These are phyloP conservation scores for Stegostoma tigrinum DNA, from an alignment of 2,113 vertebrate species.

Conservation along the genomic window DNA sequence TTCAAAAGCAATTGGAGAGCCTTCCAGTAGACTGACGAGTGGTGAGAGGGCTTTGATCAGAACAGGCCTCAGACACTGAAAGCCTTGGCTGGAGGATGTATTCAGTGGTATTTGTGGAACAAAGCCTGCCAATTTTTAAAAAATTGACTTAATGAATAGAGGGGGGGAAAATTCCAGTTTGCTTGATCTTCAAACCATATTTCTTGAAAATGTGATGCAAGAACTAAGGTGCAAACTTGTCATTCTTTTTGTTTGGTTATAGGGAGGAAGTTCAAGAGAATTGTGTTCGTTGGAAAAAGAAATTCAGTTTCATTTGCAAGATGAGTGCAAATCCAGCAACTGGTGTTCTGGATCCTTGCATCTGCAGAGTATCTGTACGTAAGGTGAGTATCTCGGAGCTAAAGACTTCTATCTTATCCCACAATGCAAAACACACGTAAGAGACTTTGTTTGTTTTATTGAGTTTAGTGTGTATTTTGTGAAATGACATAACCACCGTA, in stretches of 20 bases:
- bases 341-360: conserved; percentile 84
- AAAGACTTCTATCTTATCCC: neutral
- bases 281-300: conserved; percentile 91
- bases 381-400: conserved; percentile 63
- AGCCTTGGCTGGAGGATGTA: neutral
- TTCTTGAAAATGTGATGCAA: neutral
- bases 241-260: neutral
- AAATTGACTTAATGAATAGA: neutral
- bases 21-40: neutral
- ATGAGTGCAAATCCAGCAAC: conserved; percentile 94
- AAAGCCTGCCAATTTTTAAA: neutral
- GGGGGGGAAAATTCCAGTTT: neutral
- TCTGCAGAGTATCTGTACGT: conserved; percentile 90
- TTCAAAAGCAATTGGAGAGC: neutral
- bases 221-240: neutral
- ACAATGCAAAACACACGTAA: neutral
- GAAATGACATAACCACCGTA: neutral
- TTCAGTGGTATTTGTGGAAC: neutral
- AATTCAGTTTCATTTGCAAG: conserved; percentile 89
- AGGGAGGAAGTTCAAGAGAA: conserved; percentile 93
- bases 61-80: too few species aligned
- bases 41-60: neutral
- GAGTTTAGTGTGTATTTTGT: neutral
- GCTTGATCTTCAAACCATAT: neutral
- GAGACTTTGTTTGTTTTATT: neutral